Base-by-base conservation (phyloP, 2,113 vertebrate species). In the Craseonycteris thonglongyai region DNA sequence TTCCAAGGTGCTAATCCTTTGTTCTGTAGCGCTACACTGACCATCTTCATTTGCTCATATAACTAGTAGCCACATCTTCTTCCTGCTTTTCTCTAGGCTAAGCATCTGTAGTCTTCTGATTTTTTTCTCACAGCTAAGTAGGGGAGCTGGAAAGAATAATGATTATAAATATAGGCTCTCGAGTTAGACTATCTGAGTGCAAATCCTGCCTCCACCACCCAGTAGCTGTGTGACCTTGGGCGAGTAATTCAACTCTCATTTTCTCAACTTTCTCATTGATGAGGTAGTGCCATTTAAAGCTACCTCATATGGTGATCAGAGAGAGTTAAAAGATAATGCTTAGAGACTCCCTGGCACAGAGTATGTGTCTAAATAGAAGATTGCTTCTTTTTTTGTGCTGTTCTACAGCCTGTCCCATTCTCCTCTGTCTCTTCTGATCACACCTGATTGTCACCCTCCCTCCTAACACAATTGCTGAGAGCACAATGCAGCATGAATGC, bases 31-130 rank as follows among this genome's bases (percentile, higher is more conserved):
- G 21, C 24, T 10, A 1, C 10, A 7, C 16, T 0, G 24, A 68
- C 5, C 6, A 2, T 0, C 7, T 22, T 59, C 28, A 19, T 28
- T 5, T 4, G 24, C 49, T 76, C 33, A 1, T 13, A 11, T 3
- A 49, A 69, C 33, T 38, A 26, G 19, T 7, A 30, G 51, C 15
- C 33, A 49, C 26, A 33, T 3, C 9, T 72, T 19, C 0, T 13
- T 68, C 22, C 30, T 40, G 11, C 9, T 45, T 45, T 54, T 30
- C 18, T 47, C 9, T 12, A 15, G 24, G 24, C 35, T 21, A 75
- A 28, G 38, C 26, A 75, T 30, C 5, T 45, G 12, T 9, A 22
- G 14, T 35, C 30, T n/a, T 47, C 74, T 76, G 19, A 9, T 1
- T 84, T 40, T 68, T 54, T 35, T 54, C 76, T 92, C 24, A 10